phyloP scores from a whole-genome alignment of 2,797 vertebrate species.

The Cetoscarus ocellatus region DNA sequence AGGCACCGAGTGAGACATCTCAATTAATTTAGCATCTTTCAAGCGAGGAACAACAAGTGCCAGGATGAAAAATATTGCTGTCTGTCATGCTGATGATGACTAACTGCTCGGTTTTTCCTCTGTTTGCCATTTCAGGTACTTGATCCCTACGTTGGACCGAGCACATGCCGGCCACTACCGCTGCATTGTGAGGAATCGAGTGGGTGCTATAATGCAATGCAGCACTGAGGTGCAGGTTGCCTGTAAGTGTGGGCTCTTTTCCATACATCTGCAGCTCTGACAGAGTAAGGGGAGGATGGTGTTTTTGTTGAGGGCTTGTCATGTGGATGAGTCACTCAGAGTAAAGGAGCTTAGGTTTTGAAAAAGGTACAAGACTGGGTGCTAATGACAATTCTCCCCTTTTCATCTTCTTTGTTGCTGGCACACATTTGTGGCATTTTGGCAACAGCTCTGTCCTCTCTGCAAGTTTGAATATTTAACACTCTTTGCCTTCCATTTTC shows the following conservation, averaged over 20 bases:
- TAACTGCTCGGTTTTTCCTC: slow-evolving; percentile 62
- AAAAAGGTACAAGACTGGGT: slow-evolving; percentile 32
- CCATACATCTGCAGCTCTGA: slow-evolving; percentile 8
- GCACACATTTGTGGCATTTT: not conserved
- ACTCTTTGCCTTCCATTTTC: slow-evolving; percentile 8
- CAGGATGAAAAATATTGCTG: slow-evolving; percentile 55
- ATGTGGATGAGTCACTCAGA: slow-evolving; percentile 54
- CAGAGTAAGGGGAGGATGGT: slow-evolving; percentile 25
- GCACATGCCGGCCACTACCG: slow-evolving; percentile 96
- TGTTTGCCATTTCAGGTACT: slow-evolving; percentile 86
- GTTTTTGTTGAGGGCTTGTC: slow-evolving; percentile 52
- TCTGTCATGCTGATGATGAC: slow-evolving; percentile 62
- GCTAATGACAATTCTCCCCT: slow-evolving; percentile 29
- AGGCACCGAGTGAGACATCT: slow-evolving; percentile 48
- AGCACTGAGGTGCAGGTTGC: slow-evolving; percentile 97
- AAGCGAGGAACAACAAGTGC: slow-evolving; percentile 42
- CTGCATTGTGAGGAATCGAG: slow-evolving; percentile 96
- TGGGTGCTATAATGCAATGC: slow-evolving; percentile 96
- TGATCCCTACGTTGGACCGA: slow-evolving; percentile 95
- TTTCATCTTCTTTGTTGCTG: slow-evolving; percentile 20
- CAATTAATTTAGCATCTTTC: slow-evolving; percentile 56
- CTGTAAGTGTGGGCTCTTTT: slow-evolving; percentile 88
- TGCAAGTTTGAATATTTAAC: slow-evolving; percentile 6
- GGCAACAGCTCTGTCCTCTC: slow-evolving; percentile 2
- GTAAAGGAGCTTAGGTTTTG: slow-evolving; percentile 46